phyloP scores from a whole-genome alignment of 2,113 vertebrate genomes.

The Rhinogobius similis region DNA sequence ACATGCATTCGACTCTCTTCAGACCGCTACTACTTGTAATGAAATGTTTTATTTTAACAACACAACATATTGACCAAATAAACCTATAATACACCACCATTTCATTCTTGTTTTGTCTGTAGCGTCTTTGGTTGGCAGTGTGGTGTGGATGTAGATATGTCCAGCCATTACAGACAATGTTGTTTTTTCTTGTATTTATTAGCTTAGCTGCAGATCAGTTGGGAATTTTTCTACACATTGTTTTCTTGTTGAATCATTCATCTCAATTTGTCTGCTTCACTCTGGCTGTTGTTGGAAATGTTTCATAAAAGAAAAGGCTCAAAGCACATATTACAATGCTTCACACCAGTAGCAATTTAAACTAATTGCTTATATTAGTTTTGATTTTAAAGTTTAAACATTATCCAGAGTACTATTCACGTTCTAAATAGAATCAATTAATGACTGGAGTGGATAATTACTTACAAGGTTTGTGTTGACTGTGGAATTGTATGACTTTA shows the following conservation, averaged over 20 bases:
- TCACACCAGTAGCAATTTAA: not conserved
- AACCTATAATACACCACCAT: not conserved
- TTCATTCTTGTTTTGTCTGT: not conserved
- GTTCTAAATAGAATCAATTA: not conserved
- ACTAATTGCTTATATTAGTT: not conserved
- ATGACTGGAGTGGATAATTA: not conserved
- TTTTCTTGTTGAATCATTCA: slow-evolving; percentile 26
- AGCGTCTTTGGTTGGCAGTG: not conserved
- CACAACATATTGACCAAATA: not conserved
- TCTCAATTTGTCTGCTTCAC: slow-evolving; percentile 20
- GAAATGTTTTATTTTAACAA: not conserved
- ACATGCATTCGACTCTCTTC: slow-evolving; percentile 8
- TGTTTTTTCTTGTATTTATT: slow-evolving; percentile 24
- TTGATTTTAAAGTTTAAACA: not conserved
- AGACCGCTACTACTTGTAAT: not conserved
- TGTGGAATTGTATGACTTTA: not conserved
- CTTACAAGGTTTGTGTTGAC: not conserved
- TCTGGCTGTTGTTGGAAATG: slow-evolving; percentile 1
- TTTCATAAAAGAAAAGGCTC: not conserved
- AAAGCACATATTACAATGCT: not conserved
- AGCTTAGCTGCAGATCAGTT: slow-evolving; percentile 21
- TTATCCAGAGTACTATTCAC: not conserved
- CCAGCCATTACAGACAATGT: slow-evolving; percentile 1
- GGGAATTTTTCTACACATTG: slow-evolving; percentile 14
- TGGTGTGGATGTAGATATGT: not conserved